Conservation (phyloP, 2,113 vertebrate genomes). For the Craseonycteris thonglongyai region DNA sequence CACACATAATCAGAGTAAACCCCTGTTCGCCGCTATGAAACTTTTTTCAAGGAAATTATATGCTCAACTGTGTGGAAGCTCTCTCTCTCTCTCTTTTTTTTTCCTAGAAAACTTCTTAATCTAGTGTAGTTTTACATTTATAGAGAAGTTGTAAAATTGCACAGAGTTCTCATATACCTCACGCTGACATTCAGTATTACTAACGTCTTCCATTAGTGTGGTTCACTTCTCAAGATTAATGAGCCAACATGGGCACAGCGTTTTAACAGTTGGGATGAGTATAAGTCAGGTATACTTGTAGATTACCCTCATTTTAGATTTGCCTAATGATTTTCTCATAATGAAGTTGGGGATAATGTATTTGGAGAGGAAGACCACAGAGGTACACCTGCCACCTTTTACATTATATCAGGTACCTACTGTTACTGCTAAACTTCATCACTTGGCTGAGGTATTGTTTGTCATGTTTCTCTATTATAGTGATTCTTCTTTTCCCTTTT, state of each 20-base stretch:
- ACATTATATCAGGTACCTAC: neutral
- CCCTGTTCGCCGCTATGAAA: neutral
- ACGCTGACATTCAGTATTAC: neutral
- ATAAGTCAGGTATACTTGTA: neutral
- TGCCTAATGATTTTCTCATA: neutral
- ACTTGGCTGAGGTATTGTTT: neutral
- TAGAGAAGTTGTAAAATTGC: neutral
- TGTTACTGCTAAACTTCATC: neutral
- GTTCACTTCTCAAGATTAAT: neutral
- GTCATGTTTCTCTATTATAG: neutral
- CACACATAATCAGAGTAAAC: neutral
- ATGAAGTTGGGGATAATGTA: neutral
- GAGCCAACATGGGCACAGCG: neutral
- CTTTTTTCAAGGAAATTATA: neutral
- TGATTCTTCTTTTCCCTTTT: neutral
- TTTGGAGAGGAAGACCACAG: neutral
- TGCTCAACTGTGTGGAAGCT: too few species aligned
- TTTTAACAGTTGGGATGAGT: neutral
- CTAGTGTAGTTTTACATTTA: neutral
- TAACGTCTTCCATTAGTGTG: neutral
- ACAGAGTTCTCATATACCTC: neutral
- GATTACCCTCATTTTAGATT: neutral
- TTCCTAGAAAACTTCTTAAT: too few species aligned
- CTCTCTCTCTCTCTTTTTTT: too few species aligned
- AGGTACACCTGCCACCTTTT: neutral